Conservation (phyloP, 2,888 invertebrate species). For the Sarcophaga rosellei region DNA sequence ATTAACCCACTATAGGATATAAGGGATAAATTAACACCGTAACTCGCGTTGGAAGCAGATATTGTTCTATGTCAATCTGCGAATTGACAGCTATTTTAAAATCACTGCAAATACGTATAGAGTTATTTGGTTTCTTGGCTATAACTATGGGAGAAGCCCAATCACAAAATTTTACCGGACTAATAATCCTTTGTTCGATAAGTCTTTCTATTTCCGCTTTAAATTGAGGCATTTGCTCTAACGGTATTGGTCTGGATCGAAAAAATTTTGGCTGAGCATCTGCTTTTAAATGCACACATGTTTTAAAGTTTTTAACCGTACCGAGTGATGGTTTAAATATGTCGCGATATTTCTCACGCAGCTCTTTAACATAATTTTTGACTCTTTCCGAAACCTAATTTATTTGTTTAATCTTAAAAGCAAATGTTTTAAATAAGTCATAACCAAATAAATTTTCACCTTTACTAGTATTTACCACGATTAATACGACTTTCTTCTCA, state of each 20-base stretch:
- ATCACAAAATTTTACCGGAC: conserved; percentile 70
- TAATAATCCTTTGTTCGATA: conserved; percentile 16
- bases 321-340: conserved; percentile 73
- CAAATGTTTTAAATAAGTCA: conserved; percentile 10
- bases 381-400: conserved; percentile 74
- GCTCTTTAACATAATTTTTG: no score
- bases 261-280: conserved; percentile 61
- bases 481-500: conserved; percentile 12
- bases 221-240: conserved; percentile 33
- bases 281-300: conserved; percentile 27
- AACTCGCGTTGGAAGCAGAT: conserved; percentile 63
- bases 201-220: conserved; percentile 43
- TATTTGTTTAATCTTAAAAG: conserved; percentile 57
- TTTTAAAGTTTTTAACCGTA: conserved; percentile 49
- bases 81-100: conserved; percentile 70
- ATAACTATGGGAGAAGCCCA: conserved; percentile 77
- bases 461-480: conserved; percentile 32
- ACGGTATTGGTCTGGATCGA: conserved; percentile 62
- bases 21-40: no score
- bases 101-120: conserved; percentile 70
- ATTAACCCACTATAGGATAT: no score
- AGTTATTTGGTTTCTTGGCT: conserved; percentile 72
- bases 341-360: no score
- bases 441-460: conserved; percentile 25
- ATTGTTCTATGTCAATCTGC: conserved; percentile 70